Evolutionary conservation across 2,888 invertebrate species (phyloP).

Genomic region (Meghimatium bilineatum): DNA sequence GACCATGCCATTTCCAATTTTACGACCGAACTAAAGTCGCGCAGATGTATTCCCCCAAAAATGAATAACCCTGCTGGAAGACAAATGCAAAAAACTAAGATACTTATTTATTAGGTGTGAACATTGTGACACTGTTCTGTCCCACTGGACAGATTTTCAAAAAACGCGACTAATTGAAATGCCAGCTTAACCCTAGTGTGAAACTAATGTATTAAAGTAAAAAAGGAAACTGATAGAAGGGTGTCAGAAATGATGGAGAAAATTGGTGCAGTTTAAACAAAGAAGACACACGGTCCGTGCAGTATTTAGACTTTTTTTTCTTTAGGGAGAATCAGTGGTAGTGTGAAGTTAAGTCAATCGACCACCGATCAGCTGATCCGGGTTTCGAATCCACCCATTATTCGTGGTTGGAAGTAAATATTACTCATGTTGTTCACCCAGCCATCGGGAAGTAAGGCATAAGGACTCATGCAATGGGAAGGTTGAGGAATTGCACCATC

Average conservation of each 20-base stretch:
- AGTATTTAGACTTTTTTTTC: too few relatives aligned
- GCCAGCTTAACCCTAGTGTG: background rate
- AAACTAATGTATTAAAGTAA: background rate
- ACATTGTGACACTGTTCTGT: background rate
- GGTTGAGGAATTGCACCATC: too few relatives aligned
- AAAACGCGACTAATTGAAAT: slow-evolving; percentile 15
- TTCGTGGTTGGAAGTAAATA: too few relatives aligned
- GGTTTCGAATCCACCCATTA: too few relatives aligned
- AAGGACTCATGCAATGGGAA: too few relatives aligned
- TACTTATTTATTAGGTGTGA: background rate
- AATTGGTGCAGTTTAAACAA: background rate
- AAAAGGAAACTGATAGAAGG: background rate
- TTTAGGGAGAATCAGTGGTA: too few relatives aligned
- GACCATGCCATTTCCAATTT: background rate
- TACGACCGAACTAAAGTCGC: background rate
- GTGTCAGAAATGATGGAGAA: background rate
- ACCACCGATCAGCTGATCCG: too few relatives aligned
- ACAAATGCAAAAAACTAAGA: too few relatives aligned
- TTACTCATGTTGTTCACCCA: too few relatives aligned
- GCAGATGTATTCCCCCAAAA: slow-evolving; percentile 23
- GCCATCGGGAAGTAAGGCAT: too few relatives aligned
- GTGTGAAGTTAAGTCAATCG: too few relatives aligned
- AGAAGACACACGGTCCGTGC: too few relatives aligned
- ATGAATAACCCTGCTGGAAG: background rate
- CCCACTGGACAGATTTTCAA: background rate